Evolutionary conservation across 1,140 invertebrate species (phyloP).

Genomic region (Ostrea denselamellosa): DNA sequence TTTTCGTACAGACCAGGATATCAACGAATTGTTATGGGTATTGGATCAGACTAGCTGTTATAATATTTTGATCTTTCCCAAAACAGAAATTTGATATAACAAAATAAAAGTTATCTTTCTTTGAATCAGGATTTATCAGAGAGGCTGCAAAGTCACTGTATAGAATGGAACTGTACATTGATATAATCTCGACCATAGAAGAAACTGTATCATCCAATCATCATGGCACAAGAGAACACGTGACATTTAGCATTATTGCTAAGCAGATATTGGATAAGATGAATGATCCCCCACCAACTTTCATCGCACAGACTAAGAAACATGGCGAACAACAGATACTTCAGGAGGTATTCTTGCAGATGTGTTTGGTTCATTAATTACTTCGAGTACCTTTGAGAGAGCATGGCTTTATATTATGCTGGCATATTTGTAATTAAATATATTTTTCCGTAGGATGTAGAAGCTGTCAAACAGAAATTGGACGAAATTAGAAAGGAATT

Average conservation of each 20-base stretch:
- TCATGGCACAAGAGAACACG: slow-evolving; percentile 62
- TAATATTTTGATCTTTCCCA: not conserved
- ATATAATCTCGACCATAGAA: slow-evolving; percentile 56
- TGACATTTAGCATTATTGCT: slow-evolving; percentile 62
- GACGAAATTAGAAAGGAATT: slow-evolving; percentile 62
- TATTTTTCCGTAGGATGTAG: slow-evolving; percentile 60
- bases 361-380: not conserved
- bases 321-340: slow-evolving; percentile 67
- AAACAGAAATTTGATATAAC: not conserved
- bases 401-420: not conserved
- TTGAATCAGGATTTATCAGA: slow-evolving; percentile 59
- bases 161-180: slow-evolving; percentile 63
- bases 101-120: not conserved
- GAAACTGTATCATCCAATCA: slow-evolving; percentile 60
- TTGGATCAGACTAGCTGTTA: not conserved
- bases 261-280: slow-evolving; percentile 60
- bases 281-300: slow-evolving; percentile 65
- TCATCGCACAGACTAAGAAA: slow-evolving; percentile 70
- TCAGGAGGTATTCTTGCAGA: slow-evolving; percentile 56
- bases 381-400: not conserved
- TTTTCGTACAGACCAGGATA: slow-evolving; percentile 64
- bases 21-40: slow-evolving; percentile 63
- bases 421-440: not conserved
- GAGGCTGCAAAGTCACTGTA: slow-evolving; percentile 63
- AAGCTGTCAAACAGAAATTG: slow-evolving; percentile 60